Evolutionary conservation across 2,888 invertebrate species (phyloP), one percentile per base, ranked within the genome.

Genomic region (Pammene fasciana): DNA sequence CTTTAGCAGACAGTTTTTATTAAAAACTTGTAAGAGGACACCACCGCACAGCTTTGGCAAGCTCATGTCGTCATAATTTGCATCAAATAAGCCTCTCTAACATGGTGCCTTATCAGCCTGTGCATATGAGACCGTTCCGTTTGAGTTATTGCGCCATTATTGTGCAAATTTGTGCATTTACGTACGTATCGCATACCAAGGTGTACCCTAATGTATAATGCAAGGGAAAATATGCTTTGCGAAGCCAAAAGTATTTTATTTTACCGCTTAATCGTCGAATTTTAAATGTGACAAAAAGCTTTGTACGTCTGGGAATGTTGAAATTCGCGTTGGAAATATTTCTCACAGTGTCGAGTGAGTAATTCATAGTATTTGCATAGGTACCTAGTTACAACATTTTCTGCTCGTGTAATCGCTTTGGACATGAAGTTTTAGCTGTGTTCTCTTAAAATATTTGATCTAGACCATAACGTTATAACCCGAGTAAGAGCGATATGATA

Each of bases 91-190:
- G 68, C 64, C 66, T 62, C 59, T 64, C 76, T 75, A 77, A 78
- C 74, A 75, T 75, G 75, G 68, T 72, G 71, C 76, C 75, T 78
- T 80, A 80, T 79, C 77, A 71, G 65, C 60, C 71, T 68, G 72
- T 72, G 62, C 73, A 73, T 75, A 75, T 78, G 74, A 74, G 75
- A 76, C 71, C 72, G 72, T 71, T 73, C 62, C 66, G 66, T 70
- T 61, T 76, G 76, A 81, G 72, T 79, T 77, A 79, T 77, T 75
- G 75, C 73, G 61, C 75, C 74, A 74, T 79, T 81, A 77, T 75
- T 76, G 76, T 81, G 81, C 76, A 81, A 81, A 82, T 80, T 74
- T 57, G 73, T 75, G 77, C 77, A 79, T 78, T 67, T 74, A 73
- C 66, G 72, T 70, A 65, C 72, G 65, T 73, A 74, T 76, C 73